Conservation (phyloP, 1,140 invertebrate genomes). For the Drosophila persimilis region DNA sequence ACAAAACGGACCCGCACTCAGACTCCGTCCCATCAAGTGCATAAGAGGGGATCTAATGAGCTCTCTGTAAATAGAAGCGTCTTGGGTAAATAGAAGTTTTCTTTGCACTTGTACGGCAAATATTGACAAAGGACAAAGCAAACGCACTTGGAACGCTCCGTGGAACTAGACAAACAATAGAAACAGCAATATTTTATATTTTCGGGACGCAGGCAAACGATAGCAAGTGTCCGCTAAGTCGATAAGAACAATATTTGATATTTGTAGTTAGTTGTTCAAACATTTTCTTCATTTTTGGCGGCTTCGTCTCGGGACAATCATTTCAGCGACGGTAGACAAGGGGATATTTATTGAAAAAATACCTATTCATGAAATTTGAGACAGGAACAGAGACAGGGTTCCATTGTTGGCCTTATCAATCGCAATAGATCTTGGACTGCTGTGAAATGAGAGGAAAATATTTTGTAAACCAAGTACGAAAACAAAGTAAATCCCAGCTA, state of each 20-base stretch:
- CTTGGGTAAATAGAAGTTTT: constrained; percentile 36
- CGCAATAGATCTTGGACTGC: constrained; percentile 30
- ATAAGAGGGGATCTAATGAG: constrained; percentile 45
- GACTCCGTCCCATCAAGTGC: constrained; percentile 35
- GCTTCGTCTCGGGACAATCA: constrained; percentile 23
- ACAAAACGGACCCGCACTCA: constrained; percentile 24
- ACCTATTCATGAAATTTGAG: constrained; percentile 52
- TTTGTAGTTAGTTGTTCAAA: constrained; percentile 42
- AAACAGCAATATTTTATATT: constrained; percentile 13
- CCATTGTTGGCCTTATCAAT: constrained; percentile 46
- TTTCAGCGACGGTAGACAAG: constrained; percentile 22
- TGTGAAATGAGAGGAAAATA: constrained; percentile 45
- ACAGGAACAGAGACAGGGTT: constrained; percentile 7
- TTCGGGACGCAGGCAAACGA: constrained; percentile 5
- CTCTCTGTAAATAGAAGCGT: constrained; percentile 43
- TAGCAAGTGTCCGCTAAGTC: constrained; percentile 45
- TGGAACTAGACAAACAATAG: constrained; percentile 33
- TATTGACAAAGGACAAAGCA: constrained; percentile 49
- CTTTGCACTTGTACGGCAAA: constrained; percentile 49
- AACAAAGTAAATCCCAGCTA: constrained; percentile 41
- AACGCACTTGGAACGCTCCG: constrained; percentile 16
- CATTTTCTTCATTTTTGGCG: constrained; percentile 50
- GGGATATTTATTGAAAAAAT: constrained; percentile 50
- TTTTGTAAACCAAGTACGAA: constrained; percentile 50
- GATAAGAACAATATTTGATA: constrained; percentile 45